Percentiles rank a stretch among this genome's conserved stretches.
Evolutionary conservation across 2,888 invertebrate genomes (phyloP).

Genomic region (Leptinotarsa peninsularis): DNA sequence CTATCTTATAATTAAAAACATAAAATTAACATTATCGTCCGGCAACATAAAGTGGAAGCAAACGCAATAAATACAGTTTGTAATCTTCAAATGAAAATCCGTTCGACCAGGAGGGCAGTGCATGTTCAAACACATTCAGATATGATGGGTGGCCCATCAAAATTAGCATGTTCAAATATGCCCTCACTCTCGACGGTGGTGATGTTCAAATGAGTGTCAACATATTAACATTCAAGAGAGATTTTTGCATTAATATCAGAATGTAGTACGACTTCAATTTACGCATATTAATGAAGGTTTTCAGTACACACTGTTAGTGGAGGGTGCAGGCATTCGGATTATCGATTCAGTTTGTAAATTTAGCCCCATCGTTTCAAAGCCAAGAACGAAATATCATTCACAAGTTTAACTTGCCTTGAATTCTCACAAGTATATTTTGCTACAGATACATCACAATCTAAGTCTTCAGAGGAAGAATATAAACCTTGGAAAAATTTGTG

Average conservation of each 20-base stretch:
- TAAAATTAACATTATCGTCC: slow-evolving; percentile 58
- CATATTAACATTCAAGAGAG: slow-evolving; percentile 59
- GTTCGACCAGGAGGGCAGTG: slow-evolving; percentile 50
- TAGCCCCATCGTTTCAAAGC: not conserved
- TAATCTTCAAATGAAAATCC: slow-evolving; percentile 62
- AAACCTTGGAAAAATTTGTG: too few relatives aligned
- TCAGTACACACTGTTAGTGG: slow-evolving; percentile 30
- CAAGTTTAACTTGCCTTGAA: not conserved
- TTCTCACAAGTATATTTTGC: too few relatives aligned
- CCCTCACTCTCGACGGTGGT: slow-evolving; percentile 24
- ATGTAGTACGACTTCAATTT: slow-evolving; percentile 60
- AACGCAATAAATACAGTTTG: slow-evolving; percentile 60
- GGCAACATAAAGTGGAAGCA: slow-evolving; percentile 54
- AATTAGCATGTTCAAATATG: slow-evolving; percentile 56
- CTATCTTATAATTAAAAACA: slow-evolving; percentile 51
- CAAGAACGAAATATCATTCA: not conserved
- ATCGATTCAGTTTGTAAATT: slow-evolving; percentile 28
- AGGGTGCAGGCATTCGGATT: slow-evolving; percentile 48
- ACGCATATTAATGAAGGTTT: slow-evolving; percentile 60
- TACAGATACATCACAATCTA: too few relatives aligned
- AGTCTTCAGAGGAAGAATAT: too few relatives aligned
- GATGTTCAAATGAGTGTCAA: slow-evolving; percentile 53
- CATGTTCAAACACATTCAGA: slow-evolving; percentile 46
- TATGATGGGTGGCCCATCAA: slow-evolving; percentile 48
- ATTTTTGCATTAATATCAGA: slow-evolving; percentile 59